Evolutionary conservation across 2,113 vertebrate species (phyloP), one percentile per base, ranked within the genome.

Genomic region (Chloropsis hardwickii): DNA sequence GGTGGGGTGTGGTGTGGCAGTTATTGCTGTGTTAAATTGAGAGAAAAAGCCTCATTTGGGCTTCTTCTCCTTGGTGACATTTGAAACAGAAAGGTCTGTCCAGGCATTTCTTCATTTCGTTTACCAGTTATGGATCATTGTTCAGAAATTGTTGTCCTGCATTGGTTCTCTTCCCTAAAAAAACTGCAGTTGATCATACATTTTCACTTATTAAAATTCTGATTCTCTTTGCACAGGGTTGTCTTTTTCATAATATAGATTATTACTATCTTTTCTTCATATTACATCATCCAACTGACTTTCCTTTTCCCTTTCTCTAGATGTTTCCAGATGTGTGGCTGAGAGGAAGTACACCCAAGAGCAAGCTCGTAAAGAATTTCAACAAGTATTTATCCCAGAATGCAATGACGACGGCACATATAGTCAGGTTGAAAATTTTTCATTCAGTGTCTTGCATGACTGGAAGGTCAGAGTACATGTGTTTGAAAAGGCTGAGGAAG

Each of bases 331-430:
- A 97, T 99, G 99, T 97, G 99, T 99, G 80, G 99, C 99, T 61
- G 99, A 99, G 97, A 98, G 99, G 98, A 99, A 99, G 94, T 99
- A 99, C 92, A 99, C 99, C 8, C 99, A 99, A 96, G 99, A 99
- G 91, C 99, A 99, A 96, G 99, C 99, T 79, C 99, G 99, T 97
- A 99, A 99, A 95, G 98, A 99, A 92, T 98, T 99, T 86, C 99
- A 99, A 24, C 99, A 99, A 96, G 99, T 99, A 70, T 99, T 99
- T 97, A 98, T 99, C 57, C 99, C 99, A 2, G 99, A 99, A 35
- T 99, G 99, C 97, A 99, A 98, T 28, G 99, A 99, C 0, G 99
- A 99, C 6, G 99, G 99, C 92, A 99, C 99, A 39, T 99, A 99
- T 5, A 99, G 98, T 47, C 99, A 99, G 99, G 99, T 99, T 82